Evolutionary conservation across 2,797 vertebrate species (phyloP).

Genomic region (Gobionotothen gibberifrons): DNA sequence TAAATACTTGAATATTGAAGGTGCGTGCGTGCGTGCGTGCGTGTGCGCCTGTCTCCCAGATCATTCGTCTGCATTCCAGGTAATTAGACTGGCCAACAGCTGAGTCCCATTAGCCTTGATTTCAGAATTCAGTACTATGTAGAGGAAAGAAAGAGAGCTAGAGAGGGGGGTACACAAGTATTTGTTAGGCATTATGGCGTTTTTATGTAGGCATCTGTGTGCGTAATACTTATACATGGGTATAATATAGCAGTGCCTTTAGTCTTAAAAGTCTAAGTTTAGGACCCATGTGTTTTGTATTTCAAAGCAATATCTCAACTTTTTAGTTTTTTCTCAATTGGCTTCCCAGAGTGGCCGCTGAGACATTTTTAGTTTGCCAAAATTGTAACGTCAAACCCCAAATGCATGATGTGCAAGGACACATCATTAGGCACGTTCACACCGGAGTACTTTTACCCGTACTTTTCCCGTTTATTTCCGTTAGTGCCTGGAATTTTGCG

Average conservation of each 20-base stretch:
- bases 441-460: too few species aligned
- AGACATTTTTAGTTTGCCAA: slow-evolving; percentile 28
- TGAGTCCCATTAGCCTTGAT: slow-evolving; percentile 85
- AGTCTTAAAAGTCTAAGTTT: not conserved
- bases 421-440: too few species aligned
- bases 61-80: slow-evolving; percentile 82
- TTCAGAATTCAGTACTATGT: slow-evolving; percentile 73
- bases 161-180: slow-evolving; percentile 9
- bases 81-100: slow-evolving; percentile 84
- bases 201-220: slow-evolving; percentile 28
- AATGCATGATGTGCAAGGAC: slow-evolving; percentile 13
- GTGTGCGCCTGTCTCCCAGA: slow-evolving; percentile 54
- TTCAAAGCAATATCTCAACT: slow-evolving; percentile 24
- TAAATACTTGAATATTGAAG: slow-evolving; percentile 12
- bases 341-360: slow-evolving; percentile 8
- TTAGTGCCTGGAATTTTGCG: too few species aligned
- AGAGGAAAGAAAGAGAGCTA: slow-evolving; percentile 16
- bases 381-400: slow-evolving; percentile 28
- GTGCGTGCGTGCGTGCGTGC: slow-evolving; percentile 1
- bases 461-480: too few species aligned
- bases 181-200: slow-evolving; percentile 23
- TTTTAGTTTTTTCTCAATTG: slow-evolving; percentile 31
- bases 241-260: slow-evolving; percentile 7
- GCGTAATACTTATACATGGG: slow-evolving; percentile 21
- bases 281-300: slow-evolving; percentile 26